These are phyloP conservation scores for Triops cancriformis DNA, from an alignment of 1,140 invertebrate species.

Conservation along the genomic window DNA sequence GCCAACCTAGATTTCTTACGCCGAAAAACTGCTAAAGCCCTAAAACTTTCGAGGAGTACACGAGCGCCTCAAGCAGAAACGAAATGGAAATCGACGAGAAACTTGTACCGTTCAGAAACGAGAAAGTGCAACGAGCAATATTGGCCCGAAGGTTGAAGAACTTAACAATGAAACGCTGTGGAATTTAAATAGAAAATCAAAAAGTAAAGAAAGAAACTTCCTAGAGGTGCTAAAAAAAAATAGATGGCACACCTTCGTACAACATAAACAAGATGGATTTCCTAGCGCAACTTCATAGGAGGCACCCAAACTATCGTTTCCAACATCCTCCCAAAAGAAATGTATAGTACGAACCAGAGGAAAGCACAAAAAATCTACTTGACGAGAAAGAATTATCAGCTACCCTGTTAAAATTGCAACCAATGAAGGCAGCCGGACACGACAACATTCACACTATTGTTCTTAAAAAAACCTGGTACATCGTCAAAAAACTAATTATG, in stretches of 20 bases:
- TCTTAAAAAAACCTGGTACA: background rate
- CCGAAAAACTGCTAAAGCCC: background rate
- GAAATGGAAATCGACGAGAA: background rate
- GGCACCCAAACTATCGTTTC: background rate
- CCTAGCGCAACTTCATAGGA: slow-evolving; percentile 3
- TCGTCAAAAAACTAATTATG: background rate
- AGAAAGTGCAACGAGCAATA: slow-evolving; percentile 9
- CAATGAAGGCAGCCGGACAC: background rate
- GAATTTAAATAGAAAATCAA: background rate
- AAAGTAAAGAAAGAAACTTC: background rate
- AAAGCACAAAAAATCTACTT: background rate
- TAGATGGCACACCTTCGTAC: background rate
- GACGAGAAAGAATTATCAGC: background rate
- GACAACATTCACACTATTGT: slow-evolving; percentile 14
- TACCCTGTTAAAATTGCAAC: background rate
- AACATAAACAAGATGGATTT: slow-evolving; percentile 15
- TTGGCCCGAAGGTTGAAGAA: background rate
- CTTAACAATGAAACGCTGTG: background rate
- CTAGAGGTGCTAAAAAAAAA: background rate
- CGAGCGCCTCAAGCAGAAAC: background rate
- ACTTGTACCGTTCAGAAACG: background rate
- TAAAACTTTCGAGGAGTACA: background rate
- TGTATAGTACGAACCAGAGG: background rate
- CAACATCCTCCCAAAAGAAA: background rate
- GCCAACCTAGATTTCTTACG: background rate